phyloP scores from a whole-genome alignment of 2,888 invertebrate species.

The Tenthredo livida region DNA sequence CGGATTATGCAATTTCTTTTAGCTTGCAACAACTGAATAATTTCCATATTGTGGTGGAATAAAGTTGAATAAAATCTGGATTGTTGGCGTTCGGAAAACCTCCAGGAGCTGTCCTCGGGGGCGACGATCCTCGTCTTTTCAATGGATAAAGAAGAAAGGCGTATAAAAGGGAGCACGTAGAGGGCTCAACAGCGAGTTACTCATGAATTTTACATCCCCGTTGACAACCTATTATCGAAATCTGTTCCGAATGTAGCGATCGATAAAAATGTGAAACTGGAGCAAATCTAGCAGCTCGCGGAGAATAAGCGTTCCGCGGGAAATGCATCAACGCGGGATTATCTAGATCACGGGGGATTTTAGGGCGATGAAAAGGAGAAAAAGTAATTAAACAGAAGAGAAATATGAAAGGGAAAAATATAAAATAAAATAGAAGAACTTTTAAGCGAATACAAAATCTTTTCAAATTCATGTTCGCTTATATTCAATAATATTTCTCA shows the following conservation, averaged over 20 bases:
- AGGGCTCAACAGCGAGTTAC: not conserved
- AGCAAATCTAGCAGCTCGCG: not conserved
- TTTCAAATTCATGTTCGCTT: not conserved
- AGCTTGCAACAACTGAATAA: conserved; percentile 8
- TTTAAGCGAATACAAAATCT: not conserved
- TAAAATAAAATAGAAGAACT: not conserved
- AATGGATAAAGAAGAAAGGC: conserved; percentile 15
- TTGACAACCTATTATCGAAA: conserved; percentile 44
- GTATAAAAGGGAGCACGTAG: conserved; percentile 1
- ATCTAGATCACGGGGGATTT: not conserved
- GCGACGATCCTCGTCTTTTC: conserved; percentile 23
- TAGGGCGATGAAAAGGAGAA: not conserved
- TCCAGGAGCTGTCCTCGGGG: not conserved
- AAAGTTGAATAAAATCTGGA: conserved; percentile 28
- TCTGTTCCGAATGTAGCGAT: conserved; percentile 16
- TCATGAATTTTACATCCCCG: conserved; percentile 44
- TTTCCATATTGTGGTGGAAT: conserved; percentile 17
- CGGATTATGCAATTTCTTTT: not conserved
- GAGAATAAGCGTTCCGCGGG: not conserved
- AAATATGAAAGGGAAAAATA: not conserved
- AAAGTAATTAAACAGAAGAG: not conserved
- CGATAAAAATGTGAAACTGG: conserved; percentile 25
- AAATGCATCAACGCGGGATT: conserved; percentile 2
- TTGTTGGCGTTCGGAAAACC: conserved; percentile 32
- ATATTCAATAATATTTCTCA: not conserved